phyloP scores from a whole-genome alignment of 2,797 vertebrate species.

The Falco naumanni region DNA sequence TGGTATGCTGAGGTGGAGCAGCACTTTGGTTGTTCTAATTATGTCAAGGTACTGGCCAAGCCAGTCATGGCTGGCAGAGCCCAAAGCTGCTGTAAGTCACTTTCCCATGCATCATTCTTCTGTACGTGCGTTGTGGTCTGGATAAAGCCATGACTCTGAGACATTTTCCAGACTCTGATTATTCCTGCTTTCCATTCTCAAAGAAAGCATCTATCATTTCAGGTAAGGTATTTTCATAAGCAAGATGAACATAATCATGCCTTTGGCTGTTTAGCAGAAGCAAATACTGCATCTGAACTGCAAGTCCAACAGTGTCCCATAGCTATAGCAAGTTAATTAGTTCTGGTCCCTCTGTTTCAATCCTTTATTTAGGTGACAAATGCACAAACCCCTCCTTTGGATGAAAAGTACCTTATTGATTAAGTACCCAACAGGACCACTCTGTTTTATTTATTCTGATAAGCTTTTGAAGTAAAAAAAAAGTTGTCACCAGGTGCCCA shows the following conservation, averaged over 20 bases:
- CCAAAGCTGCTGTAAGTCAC: neutral
- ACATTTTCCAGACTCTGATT: conserved; percentile 2
- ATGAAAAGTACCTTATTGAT: neutral
- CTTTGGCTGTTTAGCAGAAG: neutral
- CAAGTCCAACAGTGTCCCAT: neutral
- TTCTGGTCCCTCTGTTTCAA: neutral
- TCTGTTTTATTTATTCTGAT: neutral
- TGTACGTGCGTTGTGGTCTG: neutral
- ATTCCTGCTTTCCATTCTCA: conserved; percentile 4
- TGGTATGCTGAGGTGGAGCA: neutral
- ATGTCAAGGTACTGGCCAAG: neutral
- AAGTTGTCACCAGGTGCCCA: neutral
- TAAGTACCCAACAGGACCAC: neutral
- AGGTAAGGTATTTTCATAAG: neutral
- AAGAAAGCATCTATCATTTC: neutral
- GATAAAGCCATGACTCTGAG: neutral
- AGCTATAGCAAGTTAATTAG: neutral
- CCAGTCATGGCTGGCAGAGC: neutral
- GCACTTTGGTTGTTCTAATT: neutral
- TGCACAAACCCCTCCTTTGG: neutral
- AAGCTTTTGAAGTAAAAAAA: neutral
- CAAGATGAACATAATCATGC: neutral
- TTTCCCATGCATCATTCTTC: conserved; percentile 6
- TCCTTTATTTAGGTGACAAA: neutral
- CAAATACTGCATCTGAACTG: neutral